A percentile compares a stretch with the other conserved stretches of the same genome.
Conservation (phyloP, 2,888 invertebrate genomes). For the Apamea anceps region DNA sequence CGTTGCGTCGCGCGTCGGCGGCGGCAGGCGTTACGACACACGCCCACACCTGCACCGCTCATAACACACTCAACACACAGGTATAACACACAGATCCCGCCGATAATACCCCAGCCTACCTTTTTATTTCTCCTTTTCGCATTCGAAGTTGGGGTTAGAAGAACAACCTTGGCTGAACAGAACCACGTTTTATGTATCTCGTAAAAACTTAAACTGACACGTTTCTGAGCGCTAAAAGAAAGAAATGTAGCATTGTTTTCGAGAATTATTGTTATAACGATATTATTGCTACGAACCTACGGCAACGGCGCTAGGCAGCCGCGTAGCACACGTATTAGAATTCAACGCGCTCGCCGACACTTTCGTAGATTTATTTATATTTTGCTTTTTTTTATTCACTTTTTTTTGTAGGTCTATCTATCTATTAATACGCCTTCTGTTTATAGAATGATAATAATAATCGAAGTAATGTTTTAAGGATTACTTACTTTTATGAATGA, state of each 20-base stretch:
- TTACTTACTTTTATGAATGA: not conserved
- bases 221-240: conserved; percentile 38
- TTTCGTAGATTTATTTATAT: conserved; percentile 33
- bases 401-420: not conserved
- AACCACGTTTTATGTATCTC: conserved; percentile 59
- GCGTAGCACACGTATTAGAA: conserved; percentile 70
- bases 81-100: conserved; percentile 81
- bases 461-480: not conserved
- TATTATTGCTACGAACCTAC: conserved; percentile 56
- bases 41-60: conserved; percentile 76
- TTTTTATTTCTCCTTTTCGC: conserved; percentile 70
- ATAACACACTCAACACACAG: conserved; percentile 68
- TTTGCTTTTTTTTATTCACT: not conserved
- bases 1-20: conserved; percentile 77
- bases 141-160: conserved; percentile 53
- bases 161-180: conserved; percentile 52
- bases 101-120: conserved; percentile 70
- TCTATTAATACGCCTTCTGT: not conserved
- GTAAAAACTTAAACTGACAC: conserved; percentile 61
- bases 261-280: conserved; percentile 46
- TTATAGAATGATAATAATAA: not conserved
- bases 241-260: conserved; percentile 57
- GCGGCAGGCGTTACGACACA: conserved; percentile 83
- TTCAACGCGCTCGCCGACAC: conserved; percentile 72
- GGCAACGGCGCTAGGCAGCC: conserved; percentile 10